A percentile compares a stretch with the other conserved stretches of the same genome.
phyloP scores from a whole-genome alignment of 1,140 invertebrate genomes.

The Steinernema feltiae region DNA sequence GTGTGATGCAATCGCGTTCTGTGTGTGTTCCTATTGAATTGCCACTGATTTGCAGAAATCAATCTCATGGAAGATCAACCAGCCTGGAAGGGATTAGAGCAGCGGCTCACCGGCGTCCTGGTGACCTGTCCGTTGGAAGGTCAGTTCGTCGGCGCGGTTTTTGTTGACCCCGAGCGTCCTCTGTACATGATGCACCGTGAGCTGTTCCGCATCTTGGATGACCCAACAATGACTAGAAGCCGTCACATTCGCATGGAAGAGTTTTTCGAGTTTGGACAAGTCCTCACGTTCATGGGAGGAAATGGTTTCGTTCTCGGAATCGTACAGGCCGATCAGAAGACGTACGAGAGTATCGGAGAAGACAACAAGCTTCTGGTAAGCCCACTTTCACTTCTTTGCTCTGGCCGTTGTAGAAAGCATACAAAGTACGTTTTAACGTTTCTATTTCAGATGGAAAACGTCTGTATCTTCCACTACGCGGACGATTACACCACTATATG shows the following conservation, averaged over 20 bases:
- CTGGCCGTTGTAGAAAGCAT: no score
- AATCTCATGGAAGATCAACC: no score
- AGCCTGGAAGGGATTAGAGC: no score
- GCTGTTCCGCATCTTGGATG: not conserved
- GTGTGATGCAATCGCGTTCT: no score
- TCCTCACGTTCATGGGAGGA: not conserved
- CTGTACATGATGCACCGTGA: not conserved
- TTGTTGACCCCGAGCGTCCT: not conserved
- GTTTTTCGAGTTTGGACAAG: not conserved
- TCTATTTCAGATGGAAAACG: not conserved
- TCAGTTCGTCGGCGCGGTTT: not conserved
- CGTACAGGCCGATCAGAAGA: not conserved
- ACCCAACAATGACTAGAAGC: not conserved
- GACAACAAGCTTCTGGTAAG: not conserved
- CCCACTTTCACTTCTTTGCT: no score
- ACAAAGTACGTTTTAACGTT: not conserved
- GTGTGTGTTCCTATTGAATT: no score
- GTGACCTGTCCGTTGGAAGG: not conserved
- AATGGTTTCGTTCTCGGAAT: not conserved
- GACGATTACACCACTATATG: not conserved
- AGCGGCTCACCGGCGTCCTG: not conserved
- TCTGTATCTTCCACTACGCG: not conserved
- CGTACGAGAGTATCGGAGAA: not conserved
- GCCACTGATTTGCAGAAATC: no score
- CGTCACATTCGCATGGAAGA: constrained; percentile 2